Evolutionary conservation across 2,113 vertebrate species (phyloP), one percentile per base, ranked within the genome.

Genomic region (Peromyscus californicus): DNA sequence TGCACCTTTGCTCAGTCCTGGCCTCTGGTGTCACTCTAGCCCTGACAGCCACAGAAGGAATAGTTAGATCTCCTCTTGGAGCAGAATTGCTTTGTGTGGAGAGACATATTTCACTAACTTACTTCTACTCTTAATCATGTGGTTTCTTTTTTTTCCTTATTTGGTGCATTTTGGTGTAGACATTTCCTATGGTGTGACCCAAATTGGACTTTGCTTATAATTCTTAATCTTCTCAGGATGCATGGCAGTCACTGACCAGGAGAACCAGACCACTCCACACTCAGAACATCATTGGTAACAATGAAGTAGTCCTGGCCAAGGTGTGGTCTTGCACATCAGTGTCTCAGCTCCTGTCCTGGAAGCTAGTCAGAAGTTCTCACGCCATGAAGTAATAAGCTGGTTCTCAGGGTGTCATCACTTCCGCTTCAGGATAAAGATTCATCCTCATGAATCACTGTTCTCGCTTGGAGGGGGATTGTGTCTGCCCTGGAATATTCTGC

Each of bases 1-100:
- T 33, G 12, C 0, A 22, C 65, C 2, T 48, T 4, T 24, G 19
- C 7, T 83, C 31, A 7, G 7, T 6, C 17, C 6, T 6, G 11
- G 10, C 17, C 36, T 22, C 31, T 24, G 1, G 2, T 1, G 4
- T 19, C 45, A 5, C 13, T 87, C 31, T 7, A 31, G 67, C 69
- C 5, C 42, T 31, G 0, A 26, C 2, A 11, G 21, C 10, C 36
- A 65, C 22, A 51, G 42, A 36, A 85, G 16, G 22, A 21, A 11
- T 0, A 24, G 12, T 36, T 36, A 24, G 36, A 11, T 61, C 57
- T 51, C 19, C 7, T 13, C 65, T 2, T 16, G 31, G 69, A 65
- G 31, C 33, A 69, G 45, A 33, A 74, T 1, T 42, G 33, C 2
- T 33, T 29, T 39, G 3, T 29, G 24, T 57, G 22, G 36, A 48